Base-by-base conservation (phyloP, 2,797 vertebrate genomes). In the Sternotherus odoratus region DNA sequence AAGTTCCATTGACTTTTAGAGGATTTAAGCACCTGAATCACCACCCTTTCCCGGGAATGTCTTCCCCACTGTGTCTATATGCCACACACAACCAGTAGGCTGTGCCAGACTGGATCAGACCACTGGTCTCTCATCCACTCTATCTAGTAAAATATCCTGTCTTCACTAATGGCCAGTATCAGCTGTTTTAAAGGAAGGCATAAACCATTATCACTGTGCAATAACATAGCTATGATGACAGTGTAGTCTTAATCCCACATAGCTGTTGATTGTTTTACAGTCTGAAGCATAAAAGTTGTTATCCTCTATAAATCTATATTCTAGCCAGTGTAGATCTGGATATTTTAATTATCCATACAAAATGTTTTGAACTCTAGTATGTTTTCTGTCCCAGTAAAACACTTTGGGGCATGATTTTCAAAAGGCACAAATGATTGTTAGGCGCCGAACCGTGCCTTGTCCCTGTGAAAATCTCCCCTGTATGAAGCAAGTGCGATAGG, bases 151-250 rank as follows among this genome's bases (percentile, higher is more conserved):
- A 57, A 33, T 3, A 28, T 0, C 1, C 39, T 24, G 4, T 50
- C 36, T 0, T 0, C 3, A 79, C 5, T 30, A 77, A 2, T 28
- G 30, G 5, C 3, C 12, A 36, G 8, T 0, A 0, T 5, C 5
- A 7, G 43, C 1, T 17, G 69, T 26, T 39, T 89, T 56, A 49
- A 28, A 85, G 51, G 39, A 48, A 24, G 9, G 3, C 15, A 36
- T 26, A 33, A 23, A 43, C 43, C 13, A 2, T 9, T n/a, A 2
- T 1, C 17, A 4, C 49, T 87, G 75, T 39, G 15, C n/a, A 48
- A 24, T 5, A 81, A 21, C 26, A 26, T 0, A 1, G 1, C 54
- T 83, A 17, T 30, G 66, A 79, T 21, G 19, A 72, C 36, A 24
- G 66, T 3, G 5, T 49, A 17, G 11, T 74, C 82, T n/a, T 79